Percentiles rank a stretch among this genome's conserved stretches.
Evolutionary conservation across 2,888 invertebrate species (phyloP).

Genomic region (Melanostoma mellinum): DNA sequence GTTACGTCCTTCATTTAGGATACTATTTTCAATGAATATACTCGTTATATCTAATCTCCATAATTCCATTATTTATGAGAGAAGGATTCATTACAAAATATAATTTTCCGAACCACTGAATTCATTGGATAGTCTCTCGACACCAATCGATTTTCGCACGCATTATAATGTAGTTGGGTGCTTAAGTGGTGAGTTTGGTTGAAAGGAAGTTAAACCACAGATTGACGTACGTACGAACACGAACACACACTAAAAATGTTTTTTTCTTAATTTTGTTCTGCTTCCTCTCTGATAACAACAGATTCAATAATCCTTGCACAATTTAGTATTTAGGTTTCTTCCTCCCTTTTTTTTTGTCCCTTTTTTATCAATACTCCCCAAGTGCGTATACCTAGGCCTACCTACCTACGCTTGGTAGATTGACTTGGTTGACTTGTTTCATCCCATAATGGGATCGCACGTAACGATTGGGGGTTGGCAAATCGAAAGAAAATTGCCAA

Average conservation of each 20-base stretch:
- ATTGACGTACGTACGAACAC: constrained; percentile 38
- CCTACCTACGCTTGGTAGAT: neutral
- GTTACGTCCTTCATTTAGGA: constrained; percentile 9
- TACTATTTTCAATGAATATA: constrained; percentile 52
- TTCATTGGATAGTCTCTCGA: constrained; percentile 73
- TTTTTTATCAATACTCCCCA: neutral
- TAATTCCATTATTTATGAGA: constrained; percentile 81
- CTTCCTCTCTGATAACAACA: constrained; percentile 56
- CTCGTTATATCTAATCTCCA: constrained; percentile 76
- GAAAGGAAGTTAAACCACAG: constrained; percentile 46
- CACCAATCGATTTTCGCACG: constrained; percentile 69
- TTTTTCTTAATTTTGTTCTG: constrained; percentile 64
- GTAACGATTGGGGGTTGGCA: neutral
- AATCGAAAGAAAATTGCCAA: neutral
- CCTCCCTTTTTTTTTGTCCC: constrained; percentile 3
- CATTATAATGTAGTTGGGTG: constrained; percentile 47
- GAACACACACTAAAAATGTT: constrained; percentile 24
- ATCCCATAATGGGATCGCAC: neutral
- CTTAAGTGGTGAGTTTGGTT: constrained; percentile 29
- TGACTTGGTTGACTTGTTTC: neutral
- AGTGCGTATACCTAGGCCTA: neutral
- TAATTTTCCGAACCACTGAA: constrained; percentile 81
- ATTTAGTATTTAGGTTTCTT: constrained; percentile 23
- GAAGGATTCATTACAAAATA: constrained; percentile 76
- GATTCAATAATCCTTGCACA: constrained; percentile 60